Evolutionary conservation across 2,797 vertebrate genomes (phyloP), one percentile per base, ranked within the genome.

Genomic region (Myotis planiceps): DNA sequence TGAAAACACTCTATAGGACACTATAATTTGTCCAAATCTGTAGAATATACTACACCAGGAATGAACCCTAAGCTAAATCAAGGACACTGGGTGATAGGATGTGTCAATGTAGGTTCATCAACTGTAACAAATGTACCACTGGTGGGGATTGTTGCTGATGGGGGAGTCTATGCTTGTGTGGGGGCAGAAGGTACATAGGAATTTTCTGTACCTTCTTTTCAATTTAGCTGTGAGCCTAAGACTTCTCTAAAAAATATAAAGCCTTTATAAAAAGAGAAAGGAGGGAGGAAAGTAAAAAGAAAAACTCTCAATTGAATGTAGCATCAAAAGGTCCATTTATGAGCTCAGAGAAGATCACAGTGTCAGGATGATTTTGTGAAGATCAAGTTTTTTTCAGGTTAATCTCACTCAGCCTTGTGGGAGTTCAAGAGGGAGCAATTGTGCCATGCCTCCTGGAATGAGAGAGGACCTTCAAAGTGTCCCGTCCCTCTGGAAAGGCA

Each of bases 271-370:
- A 23, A 51, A 63, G 27, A 34, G 27, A 27, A 29, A 6, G 34
- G 25, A 42, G 8, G 23, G 14, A n/a, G 39, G 25, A 13, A 14
- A 21, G 9, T 27, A 34, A 21, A 18, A 32, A 68, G 25, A 63
- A 88, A 93, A 92, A 18, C 16, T 45, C 42, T 83, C 42, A 53
- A 45, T 1, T 34, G 19, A 55, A 42, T 25, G 15, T 5, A 74
- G 45, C 81, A 63, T 72, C 55, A 76, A 60, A 90, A 92, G 16
- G 12, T 63, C 42, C 42, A 71, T 58, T 78, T 90, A n/a, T 42
- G 53, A 78, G 81, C 78, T 75, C 63, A 90, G 63, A 94, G 92
- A 91, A 83, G 60, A 97, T 85, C 90, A 65, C 51, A 47, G 68
- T 6, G 9, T n/a, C 14, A 60, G 18, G 27, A 32, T 8, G 75